Evolutionary conservation across 2,888 invertebrate genomes (phyloP).

Genomic region (Tenthredo mesomela): DNA sequence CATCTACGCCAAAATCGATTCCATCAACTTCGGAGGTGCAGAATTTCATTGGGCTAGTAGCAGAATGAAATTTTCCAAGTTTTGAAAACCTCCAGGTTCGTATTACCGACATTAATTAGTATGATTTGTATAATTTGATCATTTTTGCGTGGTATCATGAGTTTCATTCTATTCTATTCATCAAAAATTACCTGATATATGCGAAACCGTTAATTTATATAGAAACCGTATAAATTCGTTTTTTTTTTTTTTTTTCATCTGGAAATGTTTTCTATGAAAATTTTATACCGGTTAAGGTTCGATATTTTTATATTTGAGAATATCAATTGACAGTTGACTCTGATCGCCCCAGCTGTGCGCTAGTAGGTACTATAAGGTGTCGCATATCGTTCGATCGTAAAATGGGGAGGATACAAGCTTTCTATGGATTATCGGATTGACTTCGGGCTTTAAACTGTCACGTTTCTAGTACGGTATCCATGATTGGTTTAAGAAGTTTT

Average conservation of each 20-base stretch:
- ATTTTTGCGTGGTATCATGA: background rate
- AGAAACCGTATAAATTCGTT: background rate
- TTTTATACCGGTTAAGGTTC: background rate
- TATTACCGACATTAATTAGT: background rate
- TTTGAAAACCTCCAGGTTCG: background rate
- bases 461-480: background rate
- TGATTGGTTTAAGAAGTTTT: background rate
- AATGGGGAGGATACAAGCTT: constrained; percentile 10
- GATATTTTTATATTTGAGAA: constrained; percentile 11
- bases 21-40: background rate
- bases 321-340: constrained; percentile 33
- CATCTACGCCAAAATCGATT: background rate
- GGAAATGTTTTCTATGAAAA: background rate
- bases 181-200: background rate
- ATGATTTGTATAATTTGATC: background rate
- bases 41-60: background rate
- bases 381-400: constrained; percentile 11
- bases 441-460: background rate
- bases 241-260: background rate
- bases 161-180: background rate
- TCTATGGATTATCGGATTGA: constrained; percentile 26
- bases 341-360: constrained; percentile 15
- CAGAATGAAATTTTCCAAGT: background rate
- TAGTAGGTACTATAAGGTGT: constrained; percentile 7
- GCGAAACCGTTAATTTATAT: background rate